Evolutionary conservation across 2,888 invertebrate species (phyloP).

Genomic region (Zygogramma bicolorata): DNA sequence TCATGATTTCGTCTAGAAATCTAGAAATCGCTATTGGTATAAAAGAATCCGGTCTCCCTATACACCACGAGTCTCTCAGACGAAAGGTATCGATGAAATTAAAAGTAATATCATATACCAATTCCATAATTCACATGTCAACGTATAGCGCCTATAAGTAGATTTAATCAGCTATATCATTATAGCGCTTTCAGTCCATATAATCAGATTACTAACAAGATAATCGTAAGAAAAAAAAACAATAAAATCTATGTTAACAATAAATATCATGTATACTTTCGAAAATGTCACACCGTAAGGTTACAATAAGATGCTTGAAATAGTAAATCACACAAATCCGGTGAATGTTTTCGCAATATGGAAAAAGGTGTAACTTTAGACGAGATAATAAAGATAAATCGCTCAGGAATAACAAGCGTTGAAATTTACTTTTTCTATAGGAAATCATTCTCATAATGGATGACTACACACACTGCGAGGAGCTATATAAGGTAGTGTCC

Average conservation of each 20-base stretch:
- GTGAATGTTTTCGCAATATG: neutral
- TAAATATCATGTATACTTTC: slow-evolving; percentile 36
- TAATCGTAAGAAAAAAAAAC: slow-evolving; percentile 30
- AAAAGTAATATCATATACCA: slow-evolving; percentile 31
- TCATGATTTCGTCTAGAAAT: too few relatives aligned
- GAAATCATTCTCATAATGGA: too few relatives aligned
- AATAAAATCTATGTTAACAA: slow-evolving; percentile 37
- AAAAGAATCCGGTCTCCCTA: too few relatives aligned
- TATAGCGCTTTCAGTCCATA: slow-evolving; percentile 30
- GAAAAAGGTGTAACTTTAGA: neutral
- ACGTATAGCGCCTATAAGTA: slow-evolving; percentile 26
- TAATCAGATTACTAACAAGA: slow-evolving; percentile 35
- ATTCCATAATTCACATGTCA: slow-evolving; percentile 35
- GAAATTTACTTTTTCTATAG: neutral
- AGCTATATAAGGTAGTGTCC: too few relatives aligned
- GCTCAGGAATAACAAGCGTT: neutral
- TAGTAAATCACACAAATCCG: slow-evolving; percentile 18
- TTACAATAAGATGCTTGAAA: slow-evolving; percentile 26
- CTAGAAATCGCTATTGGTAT: neutral
- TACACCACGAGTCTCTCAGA: neutral
- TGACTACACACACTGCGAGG: too few relatives aligned
- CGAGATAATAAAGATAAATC: neutral
- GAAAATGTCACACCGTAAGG: slow-evolving; percentile 33
- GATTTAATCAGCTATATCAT: slow-evolving; percentile 32
- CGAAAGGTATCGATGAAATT: slow-evolving; percentile 25